Conservation (phyloP, 2,113 vertebrate species). For the Rhinolophus sinicus region DNA sequence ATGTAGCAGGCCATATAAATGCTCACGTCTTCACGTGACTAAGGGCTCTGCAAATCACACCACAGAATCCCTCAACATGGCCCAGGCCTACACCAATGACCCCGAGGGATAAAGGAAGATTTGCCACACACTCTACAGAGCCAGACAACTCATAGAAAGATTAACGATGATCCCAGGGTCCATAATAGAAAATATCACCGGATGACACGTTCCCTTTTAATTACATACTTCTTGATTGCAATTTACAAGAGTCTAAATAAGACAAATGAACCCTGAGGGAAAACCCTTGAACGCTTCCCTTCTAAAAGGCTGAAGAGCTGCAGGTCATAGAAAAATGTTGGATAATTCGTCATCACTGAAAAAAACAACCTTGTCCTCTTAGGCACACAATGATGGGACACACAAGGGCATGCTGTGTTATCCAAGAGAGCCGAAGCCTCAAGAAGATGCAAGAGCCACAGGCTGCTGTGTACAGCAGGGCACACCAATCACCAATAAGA, state of each 20-base stretch:
- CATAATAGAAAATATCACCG: not conserved
- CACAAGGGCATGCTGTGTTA: slow-evolving; percentile 88
- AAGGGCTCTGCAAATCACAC: not conserved
- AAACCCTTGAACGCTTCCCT: not conserved
- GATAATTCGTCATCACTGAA: slow-evolving; percentile 93
- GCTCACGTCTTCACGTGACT: accelerated
- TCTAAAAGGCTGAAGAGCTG: not conserved
- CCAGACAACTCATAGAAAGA: not conserved
- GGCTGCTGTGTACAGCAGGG: slow-evolving; percentile 42
- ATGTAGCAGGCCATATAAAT: accelerated
- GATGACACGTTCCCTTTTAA: not conserved
- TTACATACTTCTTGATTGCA: not conserved
- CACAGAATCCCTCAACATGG: not conserved
- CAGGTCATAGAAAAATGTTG: slow-evolving; percentile 76
- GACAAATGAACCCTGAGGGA: not conserved
- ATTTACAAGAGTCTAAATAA: not conserved
- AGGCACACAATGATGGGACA: slow-evolving; percentile 84
- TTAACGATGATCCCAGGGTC: no score
- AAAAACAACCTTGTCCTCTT: slow-evolving; percentile 80
- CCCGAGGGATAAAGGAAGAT: not conserved
- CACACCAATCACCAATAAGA: not conserved
- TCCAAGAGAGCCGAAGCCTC: slow-evolving; percentile 85
- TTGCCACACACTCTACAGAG: not conserved
- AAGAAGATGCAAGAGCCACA: slow-evolving; percentile 54
- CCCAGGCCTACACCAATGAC: not conserved